Evolutionary conservation across 2,797 vertebrate genomes (phyloP).

Genomic region (Spinus pinus): DNA sequence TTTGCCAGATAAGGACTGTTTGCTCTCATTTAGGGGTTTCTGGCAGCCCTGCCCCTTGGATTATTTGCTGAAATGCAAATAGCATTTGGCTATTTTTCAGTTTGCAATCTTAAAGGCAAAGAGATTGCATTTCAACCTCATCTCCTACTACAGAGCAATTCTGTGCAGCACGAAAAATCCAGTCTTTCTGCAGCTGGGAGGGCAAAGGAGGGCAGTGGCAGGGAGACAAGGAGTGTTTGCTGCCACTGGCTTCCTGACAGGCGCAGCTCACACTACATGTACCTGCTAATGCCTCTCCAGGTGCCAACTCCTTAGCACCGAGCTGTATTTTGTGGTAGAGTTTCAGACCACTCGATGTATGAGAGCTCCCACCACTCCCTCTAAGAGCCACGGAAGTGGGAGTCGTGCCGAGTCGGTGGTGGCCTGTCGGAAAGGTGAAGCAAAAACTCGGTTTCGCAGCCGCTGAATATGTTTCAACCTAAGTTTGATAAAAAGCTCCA

Average conservation of each 20-base stretch:
- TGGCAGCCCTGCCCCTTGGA: conserved; percentile 19
- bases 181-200: not conserved
- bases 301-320: not conserved
- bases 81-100: not conserved
- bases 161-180: not conserved
- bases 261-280: not conserved
- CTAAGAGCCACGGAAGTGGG: not conserved
- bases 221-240: not conserved
- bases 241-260: not conserved
- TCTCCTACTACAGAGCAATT: not conserved
- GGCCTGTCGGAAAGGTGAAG: not conserved
- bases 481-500: not conserved
- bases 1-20: conserved; percentile 39
- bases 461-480: not conserved
- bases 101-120: not conserved
- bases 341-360: not conserved
- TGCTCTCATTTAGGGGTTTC: conserved; percentile 35
- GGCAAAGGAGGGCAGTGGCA: not conserved
- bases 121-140: not conserved
- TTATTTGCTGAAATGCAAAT: conserved; percentile 43
- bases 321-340: not conserved
- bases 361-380: not conserved
- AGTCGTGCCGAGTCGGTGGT: not conserved
- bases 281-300: not conserved
- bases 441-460: not conserved